Base-by-base conservation (phyloP, 2,113 vertebrate species). In the Lophochroa leadbeateri region DNA sequence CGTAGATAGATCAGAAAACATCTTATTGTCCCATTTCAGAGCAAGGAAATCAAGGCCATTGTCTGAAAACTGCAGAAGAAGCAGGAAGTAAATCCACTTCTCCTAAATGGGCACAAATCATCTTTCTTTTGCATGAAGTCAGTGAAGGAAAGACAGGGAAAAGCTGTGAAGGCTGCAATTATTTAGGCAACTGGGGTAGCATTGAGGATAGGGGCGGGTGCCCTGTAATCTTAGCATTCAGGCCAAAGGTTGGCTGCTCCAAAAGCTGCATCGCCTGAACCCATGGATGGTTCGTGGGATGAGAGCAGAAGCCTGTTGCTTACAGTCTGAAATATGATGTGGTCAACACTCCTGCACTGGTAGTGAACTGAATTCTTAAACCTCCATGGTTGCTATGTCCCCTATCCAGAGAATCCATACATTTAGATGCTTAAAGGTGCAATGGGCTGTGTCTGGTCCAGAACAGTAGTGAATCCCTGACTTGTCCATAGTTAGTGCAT, bases 1-100 rank as follows among this genome's bases (percentile, higher is more conserved):
- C 55, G 55, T 5, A 81, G 43, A 86, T 53, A 88, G 80, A 93
- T 61, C 57, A 89, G 84, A 94, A 95, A 95, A 91, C 63, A 88
- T 92, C 49, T 52, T 57, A 92, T 86, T 92, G 86, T 79, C 80
- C 80, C 41, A 43, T 75, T 91, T 87, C 91, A 72, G 83, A 92
- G 80, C 69, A 90, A 50, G 44, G 49, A 94, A 96, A 97, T 93
- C 92, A 88, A 91, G 72, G 76, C 79, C 82, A 92, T 93, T 97
- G 90, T 93, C 83, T 96, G 77, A 91, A 96, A 92, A 90, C 61
- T 84, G 94, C 81, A 92, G 77, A 31, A 86, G 47, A 94, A 82
- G 90, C 77, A 76, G 50, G 37, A 91, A 93, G 52, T 33, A 92
- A 89, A 92, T 52, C 41, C n/a, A n/a, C 19, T 47, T 70, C 69